A percentile compares a stretch with the other conserved stretches of the same genome.
Conservation (phyloP, 2,113 vertebrate genomes). For the Colaptes auratus region DNA sequence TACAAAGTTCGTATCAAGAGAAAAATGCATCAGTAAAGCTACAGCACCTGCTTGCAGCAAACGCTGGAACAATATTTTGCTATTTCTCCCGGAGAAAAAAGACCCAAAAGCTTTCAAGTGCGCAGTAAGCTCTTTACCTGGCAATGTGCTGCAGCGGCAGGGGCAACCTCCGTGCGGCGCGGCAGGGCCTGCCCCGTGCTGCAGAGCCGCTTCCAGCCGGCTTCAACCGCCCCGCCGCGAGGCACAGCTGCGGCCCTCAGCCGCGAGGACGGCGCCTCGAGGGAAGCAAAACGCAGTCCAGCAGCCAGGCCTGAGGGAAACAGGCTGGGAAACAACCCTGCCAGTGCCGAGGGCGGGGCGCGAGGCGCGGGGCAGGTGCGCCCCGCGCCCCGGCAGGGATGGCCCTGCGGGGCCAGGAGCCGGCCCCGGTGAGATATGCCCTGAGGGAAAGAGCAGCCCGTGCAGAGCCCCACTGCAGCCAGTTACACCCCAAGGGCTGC, state of each 20-base stretch:
- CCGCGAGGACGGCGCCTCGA: no score
- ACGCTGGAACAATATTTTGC: neutral
- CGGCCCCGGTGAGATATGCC: neutral
- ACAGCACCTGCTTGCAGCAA: neutral
- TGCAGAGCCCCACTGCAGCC: neutral
- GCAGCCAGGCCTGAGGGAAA: neutral
- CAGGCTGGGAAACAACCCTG: neutral
- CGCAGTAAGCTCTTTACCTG: accelerated
- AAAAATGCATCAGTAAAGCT: neutral
- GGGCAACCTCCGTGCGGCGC: neutral
- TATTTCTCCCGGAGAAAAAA: neutral
- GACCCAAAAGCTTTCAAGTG: neutral
- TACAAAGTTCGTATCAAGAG: neutral
- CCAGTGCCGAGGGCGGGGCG: neutral
- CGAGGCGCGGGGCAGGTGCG: neutral
- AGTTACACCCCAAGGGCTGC: neutral
- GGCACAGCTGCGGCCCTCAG: no score
- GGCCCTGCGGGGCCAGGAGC: accelerated
- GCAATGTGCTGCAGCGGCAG: accelerated
- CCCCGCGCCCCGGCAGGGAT: no score
- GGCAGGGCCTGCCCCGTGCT: no score
- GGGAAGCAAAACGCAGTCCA: neutral
- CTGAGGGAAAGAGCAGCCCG: neutral
- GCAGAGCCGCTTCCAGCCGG: no score
- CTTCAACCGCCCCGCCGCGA: no score